Percentiles rank a stretch among this genome's conserved stretches.
phyloP scores from a whole-genome alignment of 2,113 vertebrate species.

The Merops nubicus region DNA sequence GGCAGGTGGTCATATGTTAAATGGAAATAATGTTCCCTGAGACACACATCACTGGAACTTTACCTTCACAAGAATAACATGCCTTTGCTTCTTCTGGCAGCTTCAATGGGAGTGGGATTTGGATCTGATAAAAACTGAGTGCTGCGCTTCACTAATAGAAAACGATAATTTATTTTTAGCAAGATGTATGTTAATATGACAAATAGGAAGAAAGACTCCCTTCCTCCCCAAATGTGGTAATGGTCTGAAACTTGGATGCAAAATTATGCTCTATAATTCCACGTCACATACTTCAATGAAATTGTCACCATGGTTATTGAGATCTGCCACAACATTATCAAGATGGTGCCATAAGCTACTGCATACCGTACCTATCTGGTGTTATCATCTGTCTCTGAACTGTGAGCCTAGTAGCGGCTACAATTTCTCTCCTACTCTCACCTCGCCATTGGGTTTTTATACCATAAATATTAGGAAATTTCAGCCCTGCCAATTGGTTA shows the following conservation, averaged over 20 bases:
- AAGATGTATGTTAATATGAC: not conserved
- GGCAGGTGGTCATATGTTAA: not conserved
- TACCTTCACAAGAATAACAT: accelerated
- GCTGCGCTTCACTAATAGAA: not conserved
- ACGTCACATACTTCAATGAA: not conserved
- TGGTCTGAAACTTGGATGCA: not conserved
- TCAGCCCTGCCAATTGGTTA: not conserved
- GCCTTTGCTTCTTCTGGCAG: not conserved
- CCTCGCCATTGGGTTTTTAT: not conserved
- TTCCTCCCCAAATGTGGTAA: not conserved
- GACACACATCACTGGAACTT: not conserved
- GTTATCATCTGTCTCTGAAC: not conserved
- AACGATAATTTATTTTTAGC: not conserved
- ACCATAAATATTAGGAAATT: not conserved
- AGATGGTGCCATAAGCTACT: not conserved
- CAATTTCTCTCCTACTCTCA: accelerated
- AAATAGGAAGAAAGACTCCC: not conserved
- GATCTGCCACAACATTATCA: not conserved
- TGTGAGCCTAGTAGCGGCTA: not conserved
- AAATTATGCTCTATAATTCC: not conserved
- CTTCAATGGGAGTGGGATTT: not conserved
- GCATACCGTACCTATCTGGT: not conserved
- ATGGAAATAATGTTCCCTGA: not conserved
- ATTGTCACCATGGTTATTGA: not conserved
- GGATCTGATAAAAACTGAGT: not conserved